phyloP scores from a whole-genome alignment of 2,797 vertebrate species.

The Chrosomus eos region DNA sequence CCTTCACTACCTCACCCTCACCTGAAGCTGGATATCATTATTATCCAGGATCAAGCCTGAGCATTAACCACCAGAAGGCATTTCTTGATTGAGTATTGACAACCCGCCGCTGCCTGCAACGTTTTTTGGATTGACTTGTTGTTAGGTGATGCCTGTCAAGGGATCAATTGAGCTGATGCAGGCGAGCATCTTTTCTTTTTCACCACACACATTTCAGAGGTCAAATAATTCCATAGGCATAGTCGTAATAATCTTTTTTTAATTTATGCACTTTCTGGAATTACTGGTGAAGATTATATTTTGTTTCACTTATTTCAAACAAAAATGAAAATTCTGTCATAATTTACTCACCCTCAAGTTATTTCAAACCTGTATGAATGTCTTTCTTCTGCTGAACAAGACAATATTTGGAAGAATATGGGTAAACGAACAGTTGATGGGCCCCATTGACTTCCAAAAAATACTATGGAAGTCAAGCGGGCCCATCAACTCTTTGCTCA shows the following conservation, averaged over 20 bases:
- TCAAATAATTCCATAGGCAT: conserved; percentile 48
- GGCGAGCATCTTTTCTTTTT: conserved; percentile 65
- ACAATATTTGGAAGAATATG: no score
- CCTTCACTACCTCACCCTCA: conserved; percentile 54
- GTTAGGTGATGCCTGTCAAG: conserved; percentile 43
- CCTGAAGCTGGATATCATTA: conserved; percentile 67
- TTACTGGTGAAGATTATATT: neutral
- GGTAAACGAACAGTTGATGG: no score
- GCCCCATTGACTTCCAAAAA: no score
- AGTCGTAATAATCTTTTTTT: conserved; percentile 63
- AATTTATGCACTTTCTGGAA: neutral
- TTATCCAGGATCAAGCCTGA: conserved; percentile 70
- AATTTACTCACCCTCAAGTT: no score
- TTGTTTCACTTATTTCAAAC: neutral
- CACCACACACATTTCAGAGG: conserved; percentile 56
- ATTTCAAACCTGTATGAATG: no score
- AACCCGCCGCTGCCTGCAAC: conserved; percentile 52
- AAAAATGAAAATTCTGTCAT: no score
- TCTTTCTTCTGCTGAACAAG: no score
- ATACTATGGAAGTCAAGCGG: no score
- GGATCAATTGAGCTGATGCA: conserved; percentile 38
- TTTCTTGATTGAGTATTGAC: conserved; percentile 72
- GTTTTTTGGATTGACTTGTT: conserved; percentile 61
- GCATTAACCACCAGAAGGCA: conserved; percentile 66
- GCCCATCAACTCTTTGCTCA: no score